A percentile compares a stretch with the other conserved stretches of the same genome.
phyloP scores from a whole-genome alignment of 1,140 invertebrate species.

The Lepidurus apus region DNA sequence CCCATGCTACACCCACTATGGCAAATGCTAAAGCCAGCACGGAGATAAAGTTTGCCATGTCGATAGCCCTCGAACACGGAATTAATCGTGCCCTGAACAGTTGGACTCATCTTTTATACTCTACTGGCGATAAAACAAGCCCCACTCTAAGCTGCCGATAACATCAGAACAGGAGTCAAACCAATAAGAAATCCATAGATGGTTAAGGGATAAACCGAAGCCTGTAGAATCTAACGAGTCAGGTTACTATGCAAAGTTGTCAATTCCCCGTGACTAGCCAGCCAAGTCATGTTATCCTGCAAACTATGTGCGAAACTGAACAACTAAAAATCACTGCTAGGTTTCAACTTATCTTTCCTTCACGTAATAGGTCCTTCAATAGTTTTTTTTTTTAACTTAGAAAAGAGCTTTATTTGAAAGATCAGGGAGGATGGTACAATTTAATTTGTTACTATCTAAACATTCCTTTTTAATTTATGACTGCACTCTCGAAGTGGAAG shows the following conservation, averaged over 20 bases:
- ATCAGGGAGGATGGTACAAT: no score
- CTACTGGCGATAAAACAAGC: neutral
- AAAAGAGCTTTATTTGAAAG: no score
- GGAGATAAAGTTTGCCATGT: neutral
- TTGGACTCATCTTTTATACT: neutral
- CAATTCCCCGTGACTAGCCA: neutral
- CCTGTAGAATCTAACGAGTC: neutral
- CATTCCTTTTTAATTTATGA: neutral
- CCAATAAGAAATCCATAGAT: neutral
- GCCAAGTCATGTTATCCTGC: neutral
- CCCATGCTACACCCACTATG: neutral
- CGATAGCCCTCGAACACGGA: neutral
- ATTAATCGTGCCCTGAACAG: neutral
- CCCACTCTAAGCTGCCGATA: neutral
- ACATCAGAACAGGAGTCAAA: neutral
- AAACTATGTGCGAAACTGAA: neutral
- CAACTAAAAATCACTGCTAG: no score
- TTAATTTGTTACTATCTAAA: no score
- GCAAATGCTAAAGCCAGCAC: neutral
- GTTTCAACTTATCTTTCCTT: no score
- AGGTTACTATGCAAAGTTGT: neutral
- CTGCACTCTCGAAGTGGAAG: slow-evolving; percentile 24
- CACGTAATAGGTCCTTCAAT: no score
- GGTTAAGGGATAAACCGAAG: neutral
- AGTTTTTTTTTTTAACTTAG: no score